Base-by-base conservation (phyloP, 2,888 invertebrate species). In the Sinhomidia bicolor region DNA sequence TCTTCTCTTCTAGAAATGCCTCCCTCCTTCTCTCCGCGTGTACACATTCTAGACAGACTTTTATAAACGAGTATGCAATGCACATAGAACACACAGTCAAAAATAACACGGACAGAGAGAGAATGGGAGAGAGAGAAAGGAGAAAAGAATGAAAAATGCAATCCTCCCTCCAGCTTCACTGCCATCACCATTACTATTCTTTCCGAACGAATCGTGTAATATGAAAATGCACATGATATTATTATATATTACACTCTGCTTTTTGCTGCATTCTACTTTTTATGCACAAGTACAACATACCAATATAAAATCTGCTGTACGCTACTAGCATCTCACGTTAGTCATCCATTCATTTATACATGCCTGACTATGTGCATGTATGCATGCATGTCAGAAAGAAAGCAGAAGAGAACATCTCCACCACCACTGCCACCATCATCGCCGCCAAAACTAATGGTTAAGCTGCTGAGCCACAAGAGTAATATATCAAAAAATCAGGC, bases 401-500 rank as follows among this genome's bases (percentile, higher is more conserved):
- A 47, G 62, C 60, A n/a, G 76, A 78, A 65, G 62, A 79, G 29
- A 29, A n/a, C n/a, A 17, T n/a, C n/a, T n/a, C n/a, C n/a, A n/a
- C 29, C 36, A 54, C 78, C 54, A 41, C 60, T 36, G 36, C 7
- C 32, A 44, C 62, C 62, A 51, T 44, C 17, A 23, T 47, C 68
- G 14, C 36, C 23, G 41, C 85, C 78, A 78, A 74, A 85, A 85
- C 85, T 78, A 85, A 85, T 85, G 85, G 85, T 85, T 85, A 85
- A 85, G 85, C 79, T 80, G 85, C 85, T 88, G 89, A 89, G 88
- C 89, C 89, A 60, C 76, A 82, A 89, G 89, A 91, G 92, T 91
- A 92, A 92, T 92, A 92, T 91, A 92, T 92, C 92, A 92, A 91
- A 92, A 91, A 91, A 92, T 92, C 91, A 92, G 90, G 90, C 91